Evolutionary conservation across 2,113 vertebrate species (phyloP), one percentile per base, ranked within the genome.

Genomic region (Onychorhynchus coronatus): DNA sequence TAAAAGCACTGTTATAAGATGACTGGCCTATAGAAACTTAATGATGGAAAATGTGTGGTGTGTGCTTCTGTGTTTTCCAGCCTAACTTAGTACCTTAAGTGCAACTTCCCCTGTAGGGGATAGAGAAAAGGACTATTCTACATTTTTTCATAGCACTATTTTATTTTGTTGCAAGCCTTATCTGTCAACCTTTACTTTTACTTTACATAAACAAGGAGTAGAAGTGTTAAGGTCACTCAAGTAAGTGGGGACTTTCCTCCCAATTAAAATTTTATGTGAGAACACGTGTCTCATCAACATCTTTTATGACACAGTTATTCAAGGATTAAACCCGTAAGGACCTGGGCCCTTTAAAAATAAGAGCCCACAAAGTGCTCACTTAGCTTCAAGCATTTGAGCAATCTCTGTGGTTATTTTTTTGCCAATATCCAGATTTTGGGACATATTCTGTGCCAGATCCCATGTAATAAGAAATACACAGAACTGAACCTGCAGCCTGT

Each of bases 11-110:
- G 22, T 86, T 47, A 52, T n/a, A 17, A 14, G 42, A 37, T 20
- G 19, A 37, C 9, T 21, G 31, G 27, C 35, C 33, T 33, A 25
- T 22, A 46, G 66, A 58, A 68, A 63, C 9, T 21, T 63, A 13
- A 58, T 44, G 11, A 39, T 31, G 46, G 24, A 55, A 68, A 46
- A 72, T 1, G 12, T 3, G 2, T 25, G 8, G 15, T 23, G 7
- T 19, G 24, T 31, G 8, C 28, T 62, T 55, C 47, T 22, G 11
- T 55, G 12, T 61, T 86, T 63, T 68, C 25, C 55, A 78, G 30
- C 23, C 47, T 14, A 4, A 5, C 0, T 58, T 23, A n/a, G 0
- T 39, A 41, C 3, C 19, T 5, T 1, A 83, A 70, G 15, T 3
- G 13, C 52, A 62, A 4, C 28, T 50, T 62, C 8, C 35, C 30